Conservation (phyloP, 2,113 vertebrate species). For the Plotosus lineatus region DNA sequence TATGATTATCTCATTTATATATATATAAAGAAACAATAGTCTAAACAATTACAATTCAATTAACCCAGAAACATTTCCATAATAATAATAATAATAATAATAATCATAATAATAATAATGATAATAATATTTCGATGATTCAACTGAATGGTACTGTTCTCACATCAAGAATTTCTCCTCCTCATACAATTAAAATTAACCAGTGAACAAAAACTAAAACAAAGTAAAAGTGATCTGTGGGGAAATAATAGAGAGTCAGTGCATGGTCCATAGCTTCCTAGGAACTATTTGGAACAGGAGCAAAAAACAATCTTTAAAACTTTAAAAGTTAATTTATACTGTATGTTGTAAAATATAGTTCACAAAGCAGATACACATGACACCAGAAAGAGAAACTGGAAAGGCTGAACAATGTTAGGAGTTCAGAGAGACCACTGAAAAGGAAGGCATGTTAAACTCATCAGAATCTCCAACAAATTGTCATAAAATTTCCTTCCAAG, state of each 20-base stretch:
- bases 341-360: not conserved
- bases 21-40: not conserved
- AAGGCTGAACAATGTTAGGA: not conserved
- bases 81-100: too few relatives aligned
- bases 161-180: not conserved
- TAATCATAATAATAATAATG: too few relatives aligned
- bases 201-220: not conserved
- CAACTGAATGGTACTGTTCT: not conserved
- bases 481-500: not conserved
- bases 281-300: slow-evolving; percentile 7
- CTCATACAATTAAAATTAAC: slow-evolving; percentile 27
- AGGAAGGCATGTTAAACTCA: not conserved
- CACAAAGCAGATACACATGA: slow-evolving; percentile 7
- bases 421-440: not conserved
- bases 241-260: slow-evolving; percentile 32
- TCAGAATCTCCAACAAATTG: not conserved
- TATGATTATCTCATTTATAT: not conserved
- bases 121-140: not conserved
- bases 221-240: slow-evolving; percentile 31
- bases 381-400: slow-evolving; percentile 12
- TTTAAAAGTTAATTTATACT: not conserved
- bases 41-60: not conserved
- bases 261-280: not conserved
- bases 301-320: slow-evolving; percentile 19
- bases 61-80: not conserved